Evolutionary conservation across 2,797 vertebrate genomes (phyloP), one percentile per base, ranked within the genome.

Genomic region (Chloroceryle amazona): DNA sequence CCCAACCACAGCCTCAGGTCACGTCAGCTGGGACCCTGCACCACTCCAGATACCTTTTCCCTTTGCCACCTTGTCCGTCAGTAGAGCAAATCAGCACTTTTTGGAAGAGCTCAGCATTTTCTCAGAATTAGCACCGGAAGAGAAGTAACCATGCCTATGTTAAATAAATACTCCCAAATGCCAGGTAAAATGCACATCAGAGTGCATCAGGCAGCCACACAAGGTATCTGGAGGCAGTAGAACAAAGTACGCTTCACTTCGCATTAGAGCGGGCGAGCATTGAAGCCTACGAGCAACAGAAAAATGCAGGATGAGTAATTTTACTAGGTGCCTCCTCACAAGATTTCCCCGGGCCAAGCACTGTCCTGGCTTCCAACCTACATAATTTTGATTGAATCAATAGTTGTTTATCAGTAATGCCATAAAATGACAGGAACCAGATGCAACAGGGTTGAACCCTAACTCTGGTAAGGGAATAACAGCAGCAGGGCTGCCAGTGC

Each of bases 101-200:
- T 33, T 18, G 46, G 42, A n/a, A 35, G 15, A n/a, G 46, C 82
- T 96, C 94, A 80, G 73, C 66, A 2, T 26, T 63, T 61, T 95
- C 89, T 79, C 88, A 85, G 90, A 73, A 85, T 85, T 80, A 94
- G 93, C 58, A 61, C 80, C 5, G 0, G 20, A 9, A 42, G 71
- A 83, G 74, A 67, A 76, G 74, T 67, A 76, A 96, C 61, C 83
- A 10, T 44, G 78, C 82, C 91, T 39, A 4, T 6, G 72, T 95
- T 96, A 86, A 95, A 93, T 62, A 96, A 97, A 95, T 87, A 93
- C 92, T 95, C 95, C 90, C 93, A 84, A 92, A 95, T 97, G 97
- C 97, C 97, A 98, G 97, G 97, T 97, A 80, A 97, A 96, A 97
- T 97, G 97, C 93, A 95, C 97, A 95, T 97, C 97, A 97, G 90